phyloP scores from a whole-genome alignment of 2,113 vertebrate genomes.

The Stigmatopora argus region DNA sequence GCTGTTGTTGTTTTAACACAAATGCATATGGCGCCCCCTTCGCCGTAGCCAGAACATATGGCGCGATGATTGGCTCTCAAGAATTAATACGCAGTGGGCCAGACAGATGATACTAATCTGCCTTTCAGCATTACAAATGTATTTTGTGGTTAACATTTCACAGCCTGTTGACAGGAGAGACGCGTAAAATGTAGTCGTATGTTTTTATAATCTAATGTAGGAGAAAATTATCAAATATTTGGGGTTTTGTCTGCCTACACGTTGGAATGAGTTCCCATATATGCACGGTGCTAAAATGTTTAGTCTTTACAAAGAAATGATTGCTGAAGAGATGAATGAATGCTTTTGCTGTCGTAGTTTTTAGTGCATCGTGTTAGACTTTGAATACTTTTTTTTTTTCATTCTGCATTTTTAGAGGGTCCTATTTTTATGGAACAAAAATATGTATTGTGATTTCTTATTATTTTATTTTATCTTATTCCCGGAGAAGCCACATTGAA shows the following conservation, averaged over 20 bases:
- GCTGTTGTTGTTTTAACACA: constrained; percentile 33
- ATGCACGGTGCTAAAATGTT: background rate
- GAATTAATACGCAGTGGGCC: constrained; percentile 21
- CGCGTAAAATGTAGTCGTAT: background rate
- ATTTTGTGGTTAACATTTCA: constrained; percentile 30
- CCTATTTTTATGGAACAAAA: no score
- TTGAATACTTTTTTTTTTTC: no score
- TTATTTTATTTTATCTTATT: no score
- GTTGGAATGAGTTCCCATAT: background rate
- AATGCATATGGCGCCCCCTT: constrained; percentile 20
- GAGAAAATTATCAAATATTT: background rate
- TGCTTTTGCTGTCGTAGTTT: no score
- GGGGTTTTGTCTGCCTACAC: background rate
- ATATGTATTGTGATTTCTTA: no score
- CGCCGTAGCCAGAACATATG: constrained; percentile 15
- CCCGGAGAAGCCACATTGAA: no score
- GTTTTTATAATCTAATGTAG: background rate
- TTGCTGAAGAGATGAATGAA: background rate
- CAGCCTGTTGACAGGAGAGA: constrained; percentile 10
- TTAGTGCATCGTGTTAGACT: no score
- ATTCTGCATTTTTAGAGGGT: no score
- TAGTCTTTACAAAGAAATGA: background rate
- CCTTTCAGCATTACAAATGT: constrained; percentile 23
- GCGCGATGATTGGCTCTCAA: constrained; percentile 6
- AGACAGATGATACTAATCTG: constrained; percentile 20